Base-by-base conservation (phyloP, 2,797 vertebrate genomes). In the Pseudochirops corinnae region DNA sequence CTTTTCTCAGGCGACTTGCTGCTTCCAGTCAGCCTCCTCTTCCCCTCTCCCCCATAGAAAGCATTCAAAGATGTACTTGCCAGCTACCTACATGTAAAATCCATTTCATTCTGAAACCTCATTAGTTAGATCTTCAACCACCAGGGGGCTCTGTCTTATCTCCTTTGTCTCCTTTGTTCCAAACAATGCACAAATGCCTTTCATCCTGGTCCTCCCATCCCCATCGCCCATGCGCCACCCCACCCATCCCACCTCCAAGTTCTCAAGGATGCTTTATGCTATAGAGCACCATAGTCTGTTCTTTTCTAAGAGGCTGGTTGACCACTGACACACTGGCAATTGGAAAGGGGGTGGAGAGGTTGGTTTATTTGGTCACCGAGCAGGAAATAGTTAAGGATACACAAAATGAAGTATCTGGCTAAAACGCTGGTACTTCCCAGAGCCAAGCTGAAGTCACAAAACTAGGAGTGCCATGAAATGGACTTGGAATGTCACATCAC, bases 391-490 rank as follows among this genome's bases (percentile, higher is more conserved):
- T 60, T 94, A 60, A 91, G 95, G 93, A 52, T 55, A 56, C 56
- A 95, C 91, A 55, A 92, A 96, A 94, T 94, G 97, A 97, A 97
- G 94, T 95, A 96, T 93, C 97, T 95, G 96, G 93, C 93, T 94
- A 97, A 96, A 96, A 95, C 97, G 92, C 94, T 95, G 95, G 97
- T 96, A 95, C 98, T 98, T 98, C 98, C 98, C 96, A 96, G 95
- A 98, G 97, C 98, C 98, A 98, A 98, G 97, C 92, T 29, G 39
- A 93, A 98, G 96, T 97, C 98, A 98, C 98, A 97, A 97, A 97
- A 98, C 97, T 97, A 98, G 97, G 98, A 98, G 98, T 98, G 98
- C 99, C 98, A 98, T 98, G 98, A 98, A 97, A 97, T 96, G 98
- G 98, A 98, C 96, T 98, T 95, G 97, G 98, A 98, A 98, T 98